These are phyloP conservation scores for Agriopis aurantiaria DNA, from an alignment of 2,888 invertebrate species.

Conservation along the genomic window DNA sequence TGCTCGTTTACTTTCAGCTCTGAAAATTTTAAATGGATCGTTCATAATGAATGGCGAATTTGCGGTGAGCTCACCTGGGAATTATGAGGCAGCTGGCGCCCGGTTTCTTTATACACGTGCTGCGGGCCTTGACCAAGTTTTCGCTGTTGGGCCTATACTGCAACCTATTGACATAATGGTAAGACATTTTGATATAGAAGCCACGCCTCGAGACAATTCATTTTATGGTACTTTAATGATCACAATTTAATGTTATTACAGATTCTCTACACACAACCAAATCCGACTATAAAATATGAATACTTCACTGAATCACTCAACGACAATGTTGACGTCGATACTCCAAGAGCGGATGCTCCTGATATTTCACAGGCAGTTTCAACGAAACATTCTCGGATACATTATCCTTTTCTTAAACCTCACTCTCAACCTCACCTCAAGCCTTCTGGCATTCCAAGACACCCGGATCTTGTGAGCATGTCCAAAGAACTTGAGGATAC, in stretches of 20 bases:
- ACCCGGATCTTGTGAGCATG: slow-evolving; percentile 57
- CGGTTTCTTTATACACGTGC: slow-evolving; percentile 92
- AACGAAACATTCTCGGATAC: slow-evolving; percentile 73
- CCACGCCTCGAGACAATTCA: no score
- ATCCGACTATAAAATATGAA: slow-evolving; percentile 96
- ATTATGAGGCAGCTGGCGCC: slow-evolving; percentile 93
- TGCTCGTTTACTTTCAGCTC: slow-evolving; percentile 84
- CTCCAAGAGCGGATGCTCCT: slow-evolving; percentile 56
- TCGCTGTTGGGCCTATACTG: slow-evolving; percentile 92
- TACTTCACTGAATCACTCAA: slow-evolving; percentile 91
- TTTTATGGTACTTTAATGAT: not conserved
- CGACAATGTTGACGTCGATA: slow-evolving; percentile 70
- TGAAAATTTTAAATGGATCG: slow-evolving; percentile 91
- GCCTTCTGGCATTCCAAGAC: slow-evolving; percentile 49
- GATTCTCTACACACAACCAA: slow-evolving; percentile 93
- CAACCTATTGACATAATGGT: slow-evolving; percentile 94
- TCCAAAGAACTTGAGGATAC: slow-evolving; percentile 62
- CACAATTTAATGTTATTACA: slow-evolving; percentile 65
- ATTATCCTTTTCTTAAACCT: slow-evolving; percentile 65
- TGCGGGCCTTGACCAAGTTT: slow-evolving; percentile 91
- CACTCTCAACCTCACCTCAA: slow-evolving; percentile 44
- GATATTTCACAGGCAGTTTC: slow-evolving; percentile 56
- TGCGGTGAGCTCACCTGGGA: slow-evolving; percentile 90
- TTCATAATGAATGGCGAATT: slow-evolving; percentile 95
- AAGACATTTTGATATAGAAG: slow-evolving; percentile 40